Conservation (phyloP, 23 tunicate genomes). For the Halocynthia roretzi region DNA sequence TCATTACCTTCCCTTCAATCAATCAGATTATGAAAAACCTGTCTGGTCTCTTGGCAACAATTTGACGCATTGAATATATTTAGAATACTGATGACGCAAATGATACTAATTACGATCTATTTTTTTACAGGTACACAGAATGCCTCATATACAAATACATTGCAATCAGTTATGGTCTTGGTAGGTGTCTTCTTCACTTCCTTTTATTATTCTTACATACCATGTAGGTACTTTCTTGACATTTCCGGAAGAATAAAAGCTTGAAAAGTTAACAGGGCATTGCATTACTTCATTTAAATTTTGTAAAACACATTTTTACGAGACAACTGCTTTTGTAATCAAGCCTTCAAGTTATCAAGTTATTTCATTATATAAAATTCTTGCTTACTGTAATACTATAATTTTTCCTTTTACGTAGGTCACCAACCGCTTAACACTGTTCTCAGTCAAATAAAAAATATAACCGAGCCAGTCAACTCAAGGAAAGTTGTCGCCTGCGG, state of each 20-base stretch:
- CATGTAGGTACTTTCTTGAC: too few relatives aligned
- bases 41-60: not conserved
- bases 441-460: constrained; percentile 58
- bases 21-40: not conserved
- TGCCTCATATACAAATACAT: constrained; percentile 79
- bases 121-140: constrained; percentile 51
- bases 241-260: too few relatives aligned
- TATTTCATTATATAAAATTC: not conserved
- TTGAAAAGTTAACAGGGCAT: not conserved
- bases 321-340: not conserved
- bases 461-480: constrained; percentile 11
- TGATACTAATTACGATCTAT: not conserved
- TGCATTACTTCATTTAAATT: not conserved
- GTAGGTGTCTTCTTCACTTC: constrained; percentile 26
- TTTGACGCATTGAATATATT: not conserved
- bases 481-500: not conserved
- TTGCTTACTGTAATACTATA: too few relatives aligned
- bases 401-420: constrained; percentile 13
- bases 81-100: not conserved
- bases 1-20: too few relatives aligned
- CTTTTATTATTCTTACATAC: not conserved
- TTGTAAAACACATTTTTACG: not conserved
- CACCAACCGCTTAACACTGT: constrained; percentile 51
- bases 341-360: not conserved
- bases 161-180: constrained; percentile 45